Evolutionary conservation across 1,140 invertebrate genomes (phyloP).

Genomic region (Batillaria attramentaria): DNA sequence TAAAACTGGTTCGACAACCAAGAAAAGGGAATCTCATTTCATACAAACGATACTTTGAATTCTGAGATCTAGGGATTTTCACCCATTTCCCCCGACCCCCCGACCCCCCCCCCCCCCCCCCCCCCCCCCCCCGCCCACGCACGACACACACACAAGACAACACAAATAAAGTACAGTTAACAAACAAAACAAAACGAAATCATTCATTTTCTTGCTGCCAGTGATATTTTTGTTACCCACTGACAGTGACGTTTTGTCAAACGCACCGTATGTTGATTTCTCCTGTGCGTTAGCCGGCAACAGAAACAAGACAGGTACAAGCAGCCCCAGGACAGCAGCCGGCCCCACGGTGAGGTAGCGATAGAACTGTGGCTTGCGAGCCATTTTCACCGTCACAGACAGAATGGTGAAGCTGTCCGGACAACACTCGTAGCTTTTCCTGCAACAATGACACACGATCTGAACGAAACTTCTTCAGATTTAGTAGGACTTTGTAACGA

Average conservation of each 20-base stretch:
- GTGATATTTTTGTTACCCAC: background rate
- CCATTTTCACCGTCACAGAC: slow-evolving; percentile 37
- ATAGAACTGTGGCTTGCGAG: slow-evolving; percentile 44
- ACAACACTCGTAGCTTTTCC: slow-evolving; percentile 57
- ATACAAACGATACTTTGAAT: too few relatives aligned
- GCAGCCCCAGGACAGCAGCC: slow-evolving; percentile 34
- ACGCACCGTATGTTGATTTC: slow-evolving; percentile 42
- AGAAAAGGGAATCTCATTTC: too few relatives aligned
- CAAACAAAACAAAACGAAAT: background rate
- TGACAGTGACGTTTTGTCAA: background rate
- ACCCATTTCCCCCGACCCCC: background rate
- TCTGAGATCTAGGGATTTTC: too few relatives aligned
- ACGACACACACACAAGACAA: slow-evolving; percentile 23
- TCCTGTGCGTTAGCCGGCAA: slow-evolving; percentile 33
- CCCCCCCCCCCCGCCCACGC: background rate
- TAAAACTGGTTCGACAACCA: too few relatives aligned
- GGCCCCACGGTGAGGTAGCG: slow-evolving; percentile 39
- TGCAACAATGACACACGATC: background rate
- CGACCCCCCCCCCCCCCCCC: background rate
- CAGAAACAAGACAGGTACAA: slow-evolving; percentile 40
- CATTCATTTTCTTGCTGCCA: background rate
- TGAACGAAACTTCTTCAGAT: too few relatives aligned
- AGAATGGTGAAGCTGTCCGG: slow-evolving; percentile 73
- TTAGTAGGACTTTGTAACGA: too few relatives aligned
- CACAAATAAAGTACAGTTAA: slow-evolving; percentile 28